Conservation (phyloP, 2,113 vertebrate species). For the Zapus hudsonius region DNA sequence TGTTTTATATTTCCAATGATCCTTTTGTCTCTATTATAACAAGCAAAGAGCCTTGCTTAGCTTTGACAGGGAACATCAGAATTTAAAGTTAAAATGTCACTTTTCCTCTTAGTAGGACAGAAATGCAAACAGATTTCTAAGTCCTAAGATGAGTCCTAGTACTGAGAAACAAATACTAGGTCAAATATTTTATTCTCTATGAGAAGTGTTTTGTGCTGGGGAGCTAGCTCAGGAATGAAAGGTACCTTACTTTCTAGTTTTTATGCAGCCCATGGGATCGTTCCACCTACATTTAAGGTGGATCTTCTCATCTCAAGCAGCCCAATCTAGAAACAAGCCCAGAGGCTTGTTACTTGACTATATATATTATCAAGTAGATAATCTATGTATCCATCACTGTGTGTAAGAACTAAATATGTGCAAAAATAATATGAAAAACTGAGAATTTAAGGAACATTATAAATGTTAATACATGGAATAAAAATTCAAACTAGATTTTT, state of each 20-base stretch:
- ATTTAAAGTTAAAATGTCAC: background rate
- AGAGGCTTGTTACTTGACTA: too few relatives aligned
- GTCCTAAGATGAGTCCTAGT: background rate
- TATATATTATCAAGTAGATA: too few relatives aligned
- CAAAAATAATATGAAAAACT: background rate
- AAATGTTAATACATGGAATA: background rate
- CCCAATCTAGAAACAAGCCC: too few relatives aligned
- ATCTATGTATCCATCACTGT: too few relatives aligned
- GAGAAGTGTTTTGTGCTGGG: background rate
- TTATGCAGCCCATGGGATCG: too few relatives aligned
- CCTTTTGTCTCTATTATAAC: background rate
- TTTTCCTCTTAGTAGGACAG: background rate
- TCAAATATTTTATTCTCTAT: background rate
- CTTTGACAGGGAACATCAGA: background rate
- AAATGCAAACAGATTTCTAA: background rate
- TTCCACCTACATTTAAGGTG: too few relatives aligned
- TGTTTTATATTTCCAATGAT: background rate
- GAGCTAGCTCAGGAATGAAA: too few relatives aligned
- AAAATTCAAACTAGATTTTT: background rate
- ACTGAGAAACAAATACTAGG: background rate
- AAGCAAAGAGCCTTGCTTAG: background rate
- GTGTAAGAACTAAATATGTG: background rate
- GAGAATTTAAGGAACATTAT: background rate
- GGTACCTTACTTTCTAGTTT: too few relatives aligned
- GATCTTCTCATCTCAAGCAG: too few relatives aligned